phyloP scores from a whole-genome alignment of 2,888 invertebrate species.

The Scaptomyza caliginosa region DNA sequence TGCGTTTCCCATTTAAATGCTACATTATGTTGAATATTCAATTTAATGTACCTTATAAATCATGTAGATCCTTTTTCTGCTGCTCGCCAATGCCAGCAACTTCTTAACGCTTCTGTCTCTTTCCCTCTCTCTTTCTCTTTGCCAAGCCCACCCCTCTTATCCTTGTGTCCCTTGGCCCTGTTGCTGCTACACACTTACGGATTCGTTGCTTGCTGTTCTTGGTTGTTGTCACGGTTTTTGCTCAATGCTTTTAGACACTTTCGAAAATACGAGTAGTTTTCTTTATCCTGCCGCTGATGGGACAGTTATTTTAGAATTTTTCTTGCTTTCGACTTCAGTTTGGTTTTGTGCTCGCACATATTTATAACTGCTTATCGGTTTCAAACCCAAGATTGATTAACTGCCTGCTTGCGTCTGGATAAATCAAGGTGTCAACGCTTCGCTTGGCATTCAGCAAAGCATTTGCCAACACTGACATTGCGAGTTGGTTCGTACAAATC shows the following conservation, averaged over 20 bases:
- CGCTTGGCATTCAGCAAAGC: conserved; percentile 3
- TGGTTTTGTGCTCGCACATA: conserved; percentile 33
- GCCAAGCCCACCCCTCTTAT: background rate
- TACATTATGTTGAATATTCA: conserved; percentile 77
- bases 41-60: conserved; percentile 77
- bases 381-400: conserved; percentile 41
- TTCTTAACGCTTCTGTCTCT: conserved; percentile 34
- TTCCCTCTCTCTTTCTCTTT: background rate
- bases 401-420: conserved; percentile 2
- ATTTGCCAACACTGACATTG: conserved; percentile 11
- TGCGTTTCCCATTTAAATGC: conserved; percentile 72
- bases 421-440: background rate
- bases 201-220: conserved; percentile 17
- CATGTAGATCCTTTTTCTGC: conserved; percentile 65
- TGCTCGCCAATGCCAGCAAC: conserved; percentile 21
- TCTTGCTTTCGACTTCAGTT: conserved; percentile 4
- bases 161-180: background rate
- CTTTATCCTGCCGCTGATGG: conserved; percentile 21
- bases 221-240: conserved; percentile 37
- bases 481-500: background rate
- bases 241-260: conserved; percentile 28
- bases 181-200: conserved; percentile 5
- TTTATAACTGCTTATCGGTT: conserved; percentile 47
- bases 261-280: conserved; percentile 35
- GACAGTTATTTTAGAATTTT: conserved; percentile 19